Conservation (phyloP, 2,888 invertebrate genomes). For the Pharmacophagus antenor region DNA sequence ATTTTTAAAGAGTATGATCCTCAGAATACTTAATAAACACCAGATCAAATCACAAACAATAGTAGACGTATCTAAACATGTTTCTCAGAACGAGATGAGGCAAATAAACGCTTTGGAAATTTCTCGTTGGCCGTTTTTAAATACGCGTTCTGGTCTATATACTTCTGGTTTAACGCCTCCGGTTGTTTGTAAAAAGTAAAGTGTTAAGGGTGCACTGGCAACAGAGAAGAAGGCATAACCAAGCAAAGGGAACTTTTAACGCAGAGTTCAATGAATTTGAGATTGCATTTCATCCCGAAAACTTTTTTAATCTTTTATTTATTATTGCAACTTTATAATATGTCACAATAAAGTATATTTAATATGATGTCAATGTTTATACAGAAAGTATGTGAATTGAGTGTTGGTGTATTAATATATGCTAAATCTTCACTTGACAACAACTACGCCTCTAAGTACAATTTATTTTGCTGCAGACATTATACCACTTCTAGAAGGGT, state of each 20-base stretch:
- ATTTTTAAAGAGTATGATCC: too few relatives aligned
- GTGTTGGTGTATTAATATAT: too few relatives aligned
- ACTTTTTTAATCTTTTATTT: not conserved
- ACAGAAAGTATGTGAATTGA: too few relatives aligned
- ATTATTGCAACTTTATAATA: too few relatives aligned
- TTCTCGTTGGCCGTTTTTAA: constrained; percentile 54
- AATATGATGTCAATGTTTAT: too few relatives aligned
- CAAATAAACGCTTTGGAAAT: constrained; percentile 58
- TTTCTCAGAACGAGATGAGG: constrained; percentile 52
- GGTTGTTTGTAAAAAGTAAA: constrained; percentile 53
- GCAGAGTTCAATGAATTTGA: constrained; percentile 60
- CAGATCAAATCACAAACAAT: constrained; percentile 45
- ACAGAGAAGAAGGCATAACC: constrained; percentile 30
- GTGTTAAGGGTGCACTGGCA: constrained; percentile 51
- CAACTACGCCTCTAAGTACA: not conserved
- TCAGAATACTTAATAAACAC: constrained; percentile 30
- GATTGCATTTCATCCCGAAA: constrained; percentile 22
- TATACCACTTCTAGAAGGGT: not conserved
- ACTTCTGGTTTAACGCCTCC: constrained; percentile 38
- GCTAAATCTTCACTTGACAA: too few relatives aligned
- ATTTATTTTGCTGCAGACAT: not conserved
- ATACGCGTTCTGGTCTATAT: constrained; percentile 41
- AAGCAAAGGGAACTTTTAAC: constrained; percentile 18
- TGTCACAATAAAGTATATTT: too few relatives aligned
- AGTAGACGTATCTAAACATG: constrained; percentile 38